These are phyloP conservation scores for Heliconius aoede DNA, from an alignment of 2,888 invertebrate genomes.

Conservation along the genomic window DNA sequence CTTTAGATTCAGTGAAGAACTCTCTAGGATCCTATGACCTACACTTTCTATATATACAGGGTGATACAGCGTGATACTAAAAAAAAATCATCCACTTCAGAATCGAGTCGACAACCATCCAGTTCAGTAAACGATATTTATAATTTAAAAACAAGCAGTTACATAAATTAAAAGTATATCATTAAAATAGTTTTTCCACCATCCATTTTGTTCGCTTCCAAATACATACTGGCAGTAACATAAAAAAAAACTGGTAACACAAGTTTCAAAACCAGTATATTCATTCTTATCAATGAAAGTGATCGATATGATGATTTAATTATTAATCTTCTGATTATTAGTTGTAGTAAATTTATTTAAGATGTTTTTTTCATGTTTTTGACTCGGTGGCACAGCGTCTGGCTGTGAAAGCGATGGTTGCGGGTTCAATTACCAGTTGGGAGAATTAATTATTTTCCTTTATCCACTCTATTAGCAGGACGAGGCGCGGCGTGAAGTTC, in stretches of 20 bases:
- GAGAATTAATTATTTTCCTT: background rate
- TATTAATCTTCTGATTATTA: slow-evolving; percentile 9
- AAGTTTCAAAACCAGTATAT: background rate
- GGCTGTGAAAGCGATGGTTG: background rate
- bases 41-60: no score
- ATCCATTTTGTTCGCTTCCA: slow-evolving; percentile 9
- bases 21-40: no score
- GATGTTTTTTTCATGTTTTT: background rate
- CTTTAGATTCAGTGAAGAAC: no score
- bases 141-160: background rate
- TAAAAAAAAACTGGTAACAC: background rate
- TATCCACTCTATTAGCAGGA: no score
- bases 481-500: no score
- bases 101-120: no score
- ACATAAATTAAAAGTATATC: background rate
- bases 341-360: slow-evolving; percentile 1
- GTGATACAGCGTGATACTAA: no score
- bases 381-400: background rate
- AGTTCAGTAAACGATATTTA: background rate
- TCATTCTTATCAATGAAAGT: slow-evolving; percentile 14
- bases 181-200: background rate
- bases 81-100: no score
- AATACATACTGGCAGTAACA: background rate
- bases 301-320: slow-evolving; percentile 9
- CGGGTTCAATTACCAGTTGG: no score